Base-by-base conservation (phyloP, 1,140 invertebrate species). In the Berghia stephanieae region DNA sequence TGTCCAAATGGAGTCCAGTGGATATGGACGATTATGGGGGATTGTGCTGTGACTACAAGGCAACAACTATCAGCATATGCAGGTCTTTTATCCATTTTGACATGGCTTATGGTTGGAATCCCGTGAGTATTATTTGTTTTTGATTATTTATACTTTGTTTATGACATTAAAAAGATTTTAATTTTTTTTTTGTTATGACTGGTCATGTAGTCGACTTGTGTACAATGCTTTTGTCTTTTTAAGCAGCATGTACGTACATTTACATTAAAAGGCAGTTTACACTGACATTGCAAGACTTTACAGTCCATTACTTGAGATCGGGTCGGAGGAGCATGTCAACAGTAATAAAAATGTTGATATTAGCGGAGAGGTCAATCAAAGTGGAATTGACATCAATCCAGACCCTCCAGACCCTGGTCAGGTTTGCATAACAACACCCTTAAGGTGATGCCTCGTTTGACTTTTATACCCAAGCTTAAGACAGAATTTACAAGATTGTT, bases 51-150 rank as follows among this genome's bases (percentile, higher is more conserved):
- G 44, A 75, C 80, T 49, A n/a, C 55, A 6, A 63, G 63, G 21
- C 82, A 79, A 36, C 78, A 83, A 40, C 74, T 72, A 0, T 86
- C 85, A 0, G 80, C 81, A 40, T 76, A 83, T 16, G 67, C 84
- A 16, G 85, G 85, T 0, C 68, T 86, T 24, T 38, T 78, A 0
- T 86, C 85, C 13, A 77, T 86, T 24, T 13, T 81, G 27, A 77
- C 77, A 34, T 86, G 85, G 85, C 80, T 84, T 74, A 66, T 82
- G 36, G 84, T 85, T 24, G 79, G 80, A n/a, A 77, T 85, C 66
- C 85, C 84, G 84, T 86, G 80, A 81, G 85, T 84, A 73, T 57
- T 16, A n/a, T 46, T 57, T 16, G 21, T 46, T 24, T 38, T 66
- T 40, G 40, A 36, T n/a, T 34, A 38, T 16, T 18, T 16, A 1